Evolutionary conservation across 1,140 invertebrate species (phyloP), one percentile per base, ranked within the genome.

Genomic region (Rhopalosiphum padi): DNA sequence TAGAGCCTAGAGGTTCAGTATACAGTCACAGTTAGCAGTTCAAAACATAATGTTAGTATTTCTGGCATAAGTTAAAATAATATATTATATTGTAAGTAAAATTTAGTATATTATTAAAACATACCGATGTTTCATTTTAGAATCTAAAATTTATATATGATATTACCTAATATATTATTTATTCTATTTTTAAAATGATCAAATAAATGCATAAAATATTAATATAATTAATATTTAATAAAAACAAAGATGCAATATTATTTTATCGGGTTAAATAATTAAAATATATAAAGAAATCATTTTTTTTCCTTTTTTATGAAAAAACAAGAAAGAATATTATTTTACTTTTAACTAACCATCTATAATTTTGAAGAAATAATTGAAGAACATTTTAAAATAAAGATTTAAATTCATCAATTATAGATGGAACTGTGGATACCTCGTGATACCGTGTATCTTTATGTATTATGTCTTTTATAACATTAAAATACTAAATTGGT

Each of bases 1-100:
- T 90, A 90, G 89, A 90, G 89, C 89, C 43, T 37, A 90, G 89
- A 90, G 89, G 37, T 90, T 60, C 89, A 90, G 89, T 90, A 90
- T 90, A 90, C 53, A 90, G 89, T 68, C 23, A 90, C 53, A 90
- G 89, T 90, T 90, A 68, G 6, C 25, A 35, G 15, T 90, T 90
- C 9, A 90, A 43, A 68, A 43, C 68, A 60, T 21, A 60, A 68
- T n/a, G n/a, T 90, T 89, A 37, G 22, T 23, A 68, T 68, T 90
- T 90, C 35, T 41, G 30, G 23, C 9, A 60, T 41, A 7, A 30
- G 22, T 89, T 22, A 37, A 89, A 89, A 90, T 25, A 46, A 22
- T 88, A 51, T 30, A 90, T 35, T n/a, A 30, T 25, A 55, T 41
- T 43, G 53, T n/a, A 18, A 60, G 37, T 60, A 55, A 55, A 30